A percentile compares a stretch with the other conserved stretches of the same genome.
Conservation (phyloP, 2,888 invertebrate species). For the Diaprepes abbreviatus region DNA sequence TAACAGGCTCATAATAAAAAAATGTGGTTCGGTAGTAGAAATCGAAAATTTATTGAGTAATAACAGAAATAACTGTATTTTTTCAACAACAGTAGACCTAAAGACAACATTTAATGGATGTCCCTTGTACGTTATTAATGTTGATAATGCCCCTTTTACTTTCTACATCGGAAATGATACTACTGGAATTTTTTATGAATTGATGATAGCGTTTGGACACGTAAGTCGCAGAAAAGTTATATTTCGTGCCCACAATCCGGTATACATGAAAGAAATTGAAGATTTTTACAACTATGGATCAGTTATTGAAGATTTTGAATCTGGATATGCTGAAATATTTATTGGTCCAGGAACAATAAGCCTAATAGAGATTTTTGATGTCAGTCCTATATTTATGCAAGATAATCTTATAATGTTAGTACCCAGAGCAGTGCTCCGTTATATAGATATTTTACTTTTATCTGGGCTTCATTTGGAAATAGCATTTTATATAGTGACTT, state of each 20-base stretch:
- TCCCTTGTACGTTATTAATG: conserved; percentile 12
- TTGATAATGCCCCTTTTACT: neutral
- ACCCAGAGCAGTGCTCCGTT: conserved; percentile 9
- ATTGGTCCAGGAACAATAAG: conserved; percentile 12
- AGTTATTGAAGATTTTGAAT: conserved; percentile 16
- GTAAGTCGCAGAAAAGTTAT: conserved; percentile 14
- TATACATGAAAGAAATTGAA: conserved; percentile 17
- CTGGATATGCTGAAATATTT: conserved; percentile 30
- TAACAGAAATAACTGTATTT: neutral
- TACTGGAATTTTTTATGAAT: conserved; percentile 16
- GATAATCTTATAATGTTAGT: conserved; percentile 12
- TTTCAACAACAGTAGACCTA: conserved; percentile 1
- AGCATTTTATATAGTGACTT: neutral
- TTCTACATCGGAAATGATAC: neutral
- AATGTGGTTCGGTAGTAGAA: neutral
- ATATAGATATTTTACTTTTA: conserved; percentile 7
- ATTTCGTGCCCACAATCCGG: conserved; percentile 12
- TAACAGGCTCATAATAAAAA: neutral
- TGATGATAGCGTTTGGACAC: conserved; percentile 1
- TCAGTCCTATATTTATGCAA: conserved; percentile 6
- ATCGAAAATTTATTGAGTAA: neutral
- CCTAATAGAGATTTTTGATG: conserved; percentile 3
- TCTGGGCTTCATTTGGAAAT: neutral
- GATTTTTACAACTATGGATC: conserved; percentile 7
- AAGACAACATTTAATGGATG: conserved; percentile 6